Base-by-base conservation (phyloP, 2,797 vertebrate species). In the Crenuchus spilurus region DNA sequence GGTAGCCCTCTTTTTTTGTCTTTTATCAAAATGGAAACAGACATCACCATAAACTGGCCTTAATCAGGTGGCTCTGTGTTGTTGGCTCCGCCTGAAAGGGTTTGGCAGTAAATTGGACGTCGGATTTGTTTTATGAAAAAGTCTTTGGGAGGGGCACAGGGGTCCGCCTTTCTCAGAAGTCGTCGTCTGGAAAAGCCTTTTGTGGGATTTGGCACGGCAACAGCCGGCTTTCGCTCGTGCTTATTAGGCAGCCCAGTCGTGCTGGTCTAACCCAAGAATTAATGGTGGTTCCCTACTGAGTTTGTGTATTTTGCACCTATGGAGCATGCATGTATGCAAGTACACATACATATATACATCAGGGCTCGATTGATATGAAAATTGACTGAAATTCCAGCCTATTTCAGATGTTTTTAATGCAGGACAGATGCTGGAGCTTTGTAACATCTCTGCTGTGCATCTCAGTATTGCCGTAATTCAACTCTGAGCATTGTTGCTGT, bases 81-180 rank as follows among this genome's bases (percentile, higher is more conserved):
- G 87, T 89, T 92, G 88, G 90, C 89, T 80, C 72, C 69, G 82
- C 86, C 90, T 91, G 88, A 91, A 91, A 92, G 88, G 86, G 83
- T 86, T 88, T 87, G 88, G 85, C 86, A 88, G 86, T 87, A 85
- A 92, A 90, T 90, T 89, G 89, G 85, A 86, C 84, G 83, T 91
- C 88, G 85, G 87, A 89, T 90, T 87, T 87, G 84, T 84, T 89
- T 91, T 87, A 90, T 78, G 61, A 70, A 78, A 10, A 74, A 75
- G 77, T 76, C 74, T 80, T 52, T n/a, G 74, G 67, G 76, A 75
- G 71, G 74, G 75, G 73, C 86, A 85, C 61, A 39, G 78, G 74
- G 75, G 72, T 71, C 52, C 28, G 65, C 73, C 79, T 86, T 87
- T 55, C 84, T 90, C 62, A 85, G 82, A 89, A 90, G 84, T 88